These are phyloP conservation scores for Umimayanthus chanpuru DNA, from an alignment of 92 coral and sea anemone species.

Conservation along the genomic window DNA sequence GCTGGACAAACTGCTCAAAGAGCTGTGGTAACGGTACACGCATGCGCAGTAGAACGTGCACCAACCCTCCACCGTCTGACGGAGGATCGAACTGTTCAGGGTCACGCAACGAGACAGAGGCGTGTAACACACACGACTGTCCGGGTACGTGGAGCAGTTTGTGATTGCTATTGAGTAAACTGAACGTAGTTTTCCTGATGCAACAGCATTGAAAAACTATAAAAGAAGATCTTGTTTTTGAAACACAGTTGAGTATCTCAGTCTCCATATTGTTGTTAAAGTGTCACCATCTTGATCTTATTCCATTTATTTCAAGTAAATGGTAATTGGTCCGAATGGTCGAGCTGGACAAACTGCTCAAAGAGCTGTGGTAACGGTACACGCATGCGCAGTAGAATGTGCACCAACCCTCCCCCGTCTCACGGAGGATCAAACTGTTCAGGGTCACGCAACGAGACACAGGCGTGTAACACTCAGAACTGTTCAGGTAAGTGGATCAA, in stretches of 20 bases:
- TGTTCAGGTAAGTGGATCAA: no score
- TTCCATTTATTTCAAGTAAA: no score
- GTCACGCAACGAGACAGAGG: not conserved
- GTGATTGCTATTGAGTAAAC: no score
- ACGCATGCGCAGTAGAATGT: not conserved
- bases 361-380: not conserved
- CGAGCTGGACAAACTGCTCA: not conserved
- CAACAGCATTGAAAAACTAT: no score
- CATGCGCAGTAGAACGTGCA: slow-evolving; percentile 7
- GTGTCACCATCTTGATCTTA: no score
- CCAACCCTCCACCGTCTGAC: not conserved
- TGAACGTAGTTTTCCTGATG: no score
- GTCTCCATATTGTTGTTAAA: no score
- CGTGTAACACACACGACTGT: no score
- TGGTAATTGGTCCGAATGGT: not conserved
- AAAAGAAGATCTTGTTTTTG: no score
- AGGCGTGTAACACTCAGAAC: no score
- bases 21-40: not conserved
- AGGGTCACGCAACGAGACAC: not conserved
- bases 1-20: not conserved
- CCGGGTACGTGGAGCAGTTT: no score
- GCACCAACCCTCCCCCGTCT: not conserved
- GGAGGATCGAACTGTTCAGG: not conserved
- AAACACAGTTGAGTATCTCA: no score
- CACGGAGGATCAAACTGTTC: not conserved